These are phyloP conservation scores for Drosophila mayaguana DNA, from an alignment of 2,888 invertebrate genomes.

Conservation along the genomic window DNA sequence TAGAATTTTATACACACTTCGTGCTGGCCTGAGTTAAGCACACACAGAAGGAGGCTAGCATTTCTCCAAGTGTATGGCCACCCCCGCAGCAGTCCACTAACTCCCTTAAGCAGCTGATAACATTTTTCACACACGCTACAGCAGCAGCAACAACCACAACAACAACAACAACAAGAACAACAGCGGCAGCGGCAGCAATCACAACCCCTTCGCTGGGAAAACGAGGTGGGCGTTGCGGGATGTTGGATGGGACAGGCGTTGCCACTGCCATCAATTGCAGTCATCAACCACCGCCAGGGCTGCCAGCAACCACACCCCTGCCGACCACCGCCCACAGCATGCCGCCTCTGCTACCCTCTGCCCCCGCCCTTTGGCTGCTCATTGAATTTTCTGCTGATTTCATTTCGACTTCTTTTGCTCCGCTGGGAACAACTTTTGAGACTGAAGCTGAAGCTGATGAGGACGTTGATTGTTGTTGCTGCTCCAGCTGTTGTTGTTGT, in stretches of 20 bases:
- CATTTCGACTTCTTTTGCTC: constrained; percentile 84
- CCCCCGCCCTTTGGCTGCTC: constrained; percentile 42
- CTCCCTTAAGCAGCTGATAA: constrained; percentile 73
- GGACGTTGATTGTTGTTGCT: constrained; percentile 49
- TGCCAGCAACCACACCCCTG: constrained; percentile 41
- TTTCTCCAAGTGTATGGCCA: constrained; percentile 5
- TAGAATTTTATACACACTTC: too few species aligned
- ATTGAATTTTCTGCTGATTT: constrained; percentile 84
- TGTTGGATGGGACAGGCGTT: constrained; percentile 25
- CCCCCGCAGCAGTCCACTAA: constrained; percentile 4
- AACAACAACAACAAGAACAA: constrained; percentile 11
- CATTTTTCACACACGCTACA: constrained; percentile 53
- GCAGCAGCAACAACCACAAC: constrained; percentile 28
- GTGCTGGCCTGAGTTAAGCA: background rate
- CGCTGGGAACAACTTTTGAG: constrained; percentile 73
- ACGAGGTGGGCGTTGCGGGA: constrained; percentile 63
- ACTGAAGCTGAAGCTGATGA: constrained; percentile 54
- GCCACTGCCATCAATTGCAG: constrained; percentile 75
- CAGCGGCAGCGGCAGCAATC: constrained; percentile 48
- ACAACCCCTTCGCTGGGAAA: constrained; percentile 72
- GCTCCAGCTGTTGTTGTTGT: constrained; percentile 32
- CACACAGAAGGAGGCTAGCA: background rate
- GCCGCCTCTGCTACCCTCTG: background rate
- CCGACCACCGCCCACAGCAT: background rate
- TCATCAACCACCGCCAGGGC: constrained; percentile 71